Evolutionary conservation across 2,797 vertebrate genomes (phyloP).

Genomic region (Choloepus didactylus): DNA sequence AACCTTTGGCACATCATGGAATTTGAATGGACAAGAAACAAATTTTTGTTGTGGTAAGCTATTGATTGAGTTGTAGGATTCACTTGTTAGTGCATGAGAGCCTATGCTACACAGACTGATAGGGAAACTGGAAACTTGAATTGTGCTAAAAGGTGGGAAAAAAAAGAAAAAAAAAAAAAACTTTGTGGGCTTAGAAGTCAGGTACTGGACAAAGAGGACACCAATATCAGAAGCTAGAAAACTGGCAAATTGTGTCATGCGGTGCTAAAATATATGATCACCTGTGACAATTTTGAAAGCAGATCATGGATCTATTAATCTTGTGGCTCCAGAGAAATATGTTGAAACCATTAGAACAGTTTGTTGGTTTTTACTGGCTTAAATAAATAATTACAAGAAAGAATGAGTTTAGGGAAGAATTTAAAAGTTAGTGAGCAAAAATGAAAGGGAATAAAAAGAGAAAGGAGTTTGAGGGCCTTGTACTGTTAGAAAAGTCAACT

Average conservation of each 20-base stretch:
- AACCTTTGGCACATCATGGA: neutral
- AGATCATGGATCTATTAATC: neutral
- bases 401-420: neutral
- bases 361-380: neutral
- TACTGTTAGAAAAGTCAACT: neutral
- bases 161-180: neutral
- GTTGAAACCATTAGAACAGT: neutral
- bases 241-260: neutral
- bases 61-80: neutral
- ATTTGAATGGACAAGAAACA: neutral
- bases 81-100: neutral
- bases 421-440: neutral
- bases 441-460: neutral
- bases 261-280: neutral
- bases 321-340: neutral
- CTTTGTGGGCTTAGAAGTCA: neutral
- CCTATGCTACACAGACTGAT: neutral
- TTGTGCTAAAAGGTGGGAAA: neutral
- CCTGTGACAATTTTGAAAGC: neutral
- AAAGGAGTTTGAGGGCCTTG: neutral
- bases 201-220: neutral
- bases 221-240: neutral
- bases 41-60: neutral
- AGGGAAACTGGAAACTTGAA: neutral
- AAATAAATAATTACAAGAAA: neutral